Percentiles rank a stretch among this genome's conserved stretches.
Evolutionary conservation across 1,140 invertebrate genomes (phyloP).

Genomic region (Papilio glaucus): DNA sequence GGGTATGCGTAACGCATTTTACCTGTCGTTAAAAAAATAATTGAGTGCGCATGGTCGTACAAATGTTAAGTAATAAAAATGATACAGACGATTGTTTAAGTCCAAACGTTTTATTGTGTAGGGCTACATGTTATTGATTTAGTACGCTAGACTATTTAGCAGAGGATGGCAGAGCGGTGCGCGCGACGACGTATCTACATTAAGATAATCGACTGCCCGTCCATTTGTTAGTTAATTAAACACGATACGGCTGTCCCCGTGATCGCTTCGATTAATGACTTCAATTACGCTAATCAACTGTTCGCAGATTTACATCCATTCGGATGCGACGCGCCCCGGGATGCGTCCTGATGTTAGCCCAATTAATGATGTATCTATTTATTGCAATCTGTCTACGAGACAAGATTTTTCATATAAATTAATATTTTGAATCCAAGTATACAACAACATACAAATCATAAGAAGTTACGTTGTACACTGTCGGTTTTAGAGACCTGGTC

Average conservation of each 20-base stretch:
- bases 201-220: constrained; percentile 71
- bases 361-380: constrained; percentile 63
- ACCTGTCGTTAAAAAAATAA: no score
- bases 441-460: no score
- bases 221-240: constrained; percentile 79
- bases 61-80: no score
- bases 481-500: no score
- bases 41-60: no score
- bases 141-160: not conserved
- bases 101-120: not conserved
- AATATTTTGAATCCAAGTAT: no score
- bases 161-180: not conserved
- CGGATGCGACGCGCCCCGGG: constrained; percentile 46
- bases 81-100: not conserved
- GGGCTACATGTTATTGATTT: constrained; percentile 12
- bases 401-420: not conserved
- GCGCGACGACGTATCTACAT: constrained; percentile 50
- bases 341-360: constrained; percentile 35
- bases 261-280: constrained; percentile 70
- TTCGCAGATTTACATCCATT: constrained; percentile 66
- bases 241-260: constrained; percentile 70
- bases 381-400: constrained; percentile 38
- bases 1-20: no score
- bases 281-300: constrained; percentile 78
- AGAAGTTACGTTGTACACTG: no score